Base-by-base conservation (phyloP, 1,140 invertebrate genomes). In the Drosophila baimaii region DNA sequence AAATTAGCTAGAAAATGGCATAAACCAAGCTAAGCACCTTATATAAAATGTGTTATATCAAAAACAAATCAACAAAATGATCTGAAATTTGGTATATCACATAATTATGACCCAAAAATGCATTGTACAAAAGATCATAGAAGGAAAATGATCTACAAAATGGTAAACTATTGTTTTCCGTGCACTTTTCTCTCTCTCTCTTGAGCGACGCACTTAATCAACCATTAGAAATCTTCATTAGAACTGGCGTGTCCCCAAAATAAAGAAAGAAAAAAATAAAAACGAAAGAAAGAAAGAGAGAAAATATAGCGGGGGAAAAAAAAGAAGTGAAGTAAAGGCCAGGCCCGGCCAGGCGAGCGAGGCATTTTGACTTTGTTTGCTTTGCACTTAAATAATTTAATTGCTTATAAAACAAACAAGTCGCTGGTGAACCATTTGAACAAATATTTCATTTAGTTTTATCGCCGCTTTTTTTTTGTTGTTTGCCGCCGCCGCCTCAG, bases 361-460 rank as follows among this genome's bases (percentile, higher is more conserved):
- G 65, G 66, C 72, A 59, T 65, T 77, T 63, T 52, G 66, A 75
- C 57, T 75, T 47, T 88, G 80, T 89, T 89, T 81, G 84, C 84
- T 78, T 84, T 78, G 84, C 80, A 89, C 84, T 89, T 84, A 89
- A 89, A 88, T 80, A 74, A 78, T 88, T 88, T 89, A 89, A 89
- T 89, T 89, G 84, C 80, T 88, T 88, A 77, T 88, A 84, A 80
- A 88, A 79, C 78, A 88, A 88, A 88, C 68, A 82, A 79, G 25
- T 49, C 37, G 23, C 43, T 63, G 41, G 49, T 39, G 43, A 71
- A 70, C 66, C 66, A 70, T 71, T 71, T 71, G 51, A 31, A 71
- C 68, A 71, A 71, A 77, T 62, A 69, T 77, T 54, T 78, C 41
- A 63, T 43, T 75, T 52, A 33, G 17, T 35, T 57, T 75, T 69